phyloP scores from a whole-genome alignment of 2,888 invertebrate species.

The Melanargia galathea region DNA sequence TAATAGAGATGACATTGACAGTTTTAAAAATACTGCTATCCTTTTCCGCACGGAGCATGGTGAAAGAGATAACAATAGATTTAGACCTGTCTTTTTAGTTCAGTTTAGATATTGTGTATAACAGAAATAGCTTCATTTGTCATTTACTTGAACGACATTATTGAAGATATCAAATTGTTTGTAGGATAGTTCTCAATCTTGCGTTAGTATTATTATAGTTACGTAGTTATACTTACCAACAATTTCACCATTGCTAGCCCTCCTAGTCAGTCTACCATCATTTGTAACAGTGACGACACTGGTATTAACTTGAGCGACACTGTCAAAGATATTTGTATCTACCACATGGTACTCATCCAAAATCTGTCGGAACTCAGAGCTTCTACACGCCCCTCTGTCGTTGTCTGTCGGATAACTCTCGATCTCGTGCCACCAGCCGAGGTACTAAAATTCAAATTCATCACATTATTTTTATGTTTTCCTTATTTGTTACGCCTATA shows the following conservation, averaged over 20 bases:
- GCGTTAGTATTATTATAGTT: neutral
- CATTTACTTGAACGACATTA: no score
- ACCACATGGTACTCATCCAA: slow-evolving; percentile 51
- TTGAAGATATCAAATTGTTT: no score
- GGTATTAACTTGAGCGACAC: slow-evolving; percentile 46
- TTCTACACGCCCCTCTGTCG: slow-evolving; percentile 57
- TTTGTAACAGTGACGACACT: slow-evolving; percentile 49
- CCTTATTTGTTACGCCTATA: no score
- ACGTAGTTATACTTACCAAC: slow-evolving; percentile 47
- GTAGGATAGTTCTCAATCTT: no score
- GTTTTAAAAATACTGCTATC: no score
- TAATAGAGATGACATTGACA: no score
- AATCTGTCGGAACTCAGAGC: slow-evolving; percentile 51
- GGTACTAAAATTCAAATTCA: slow-evolving; percentile 53
- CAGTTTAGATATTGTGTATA: no score
- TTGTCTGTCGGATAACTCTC: slow-evolving; percentile 58
- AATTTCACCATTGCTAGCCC: slow-evolving; percentile 47
- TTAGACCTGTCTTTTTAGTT: no score
- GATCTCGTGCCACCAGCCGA: slow-evolving; percentile 72
- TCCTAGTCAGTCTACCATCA: slow-evolving; percentile 57
- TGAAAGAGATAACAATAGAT: no score
- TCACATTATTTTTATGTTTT: neutral
- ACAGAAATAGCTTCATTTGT: no score
- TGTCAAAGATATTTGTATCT: slow-evolving; percentile 54
- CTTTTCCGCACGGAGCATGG: no score